Conservation (phyloP, 2,113 vertebrate genomes). For the Fregata magnificens region DNA sequence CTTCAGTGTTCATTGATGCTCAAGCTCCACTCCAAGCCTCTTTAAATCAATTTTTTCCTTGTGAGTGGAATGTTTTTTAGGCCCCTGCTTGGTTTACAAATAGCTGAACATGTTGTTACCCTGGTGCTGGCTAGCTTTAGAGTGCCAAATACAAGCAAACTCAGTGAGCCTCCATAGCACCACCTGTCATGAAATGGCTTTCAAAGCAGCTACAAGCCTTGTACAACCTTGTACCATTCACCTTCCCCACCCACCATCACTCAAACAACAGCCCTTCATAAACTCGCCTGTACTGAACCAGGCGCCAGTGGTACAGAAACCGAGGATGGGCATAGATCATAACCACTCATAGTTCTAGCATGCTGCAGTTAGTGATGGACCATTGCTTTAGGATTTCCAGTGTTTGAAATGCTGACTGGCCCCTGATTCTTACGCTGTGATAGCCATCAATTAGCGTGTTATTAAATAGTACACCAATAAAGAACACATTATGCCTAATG, state of each 20-base stretch:
- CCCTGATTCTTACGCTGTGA: not conserved
- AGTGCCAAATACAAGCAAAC: conserved; percentile 75
- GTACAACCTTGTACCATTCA: conserved; percentile 57
- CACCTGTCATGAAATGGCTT: conserved; percentile 80
- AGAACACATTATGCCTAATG: conserved; percentile 70
- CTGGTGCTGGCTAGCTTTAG: conserved; percentile 80
- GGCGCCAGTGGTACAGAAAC: not conserved
- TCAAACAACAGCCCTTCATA: conserved; percentile 26
- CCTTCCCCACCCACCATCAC: conserved; percentile 40
- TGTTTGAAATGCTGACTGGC: not conserved
- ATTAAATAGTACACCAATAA: conserved; percentile 65
- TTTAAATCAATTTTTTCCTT: conserved; percentile 84
- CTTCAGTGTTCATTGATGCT: conserved; percentile 83
- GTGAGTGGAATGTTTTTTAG: conserved; percentile 83
- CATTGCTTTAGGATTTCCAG: conserved; percentile 2
- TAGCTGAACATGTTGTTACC: conserved; percentile 85
- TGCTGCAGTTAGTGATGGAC: not conserved
- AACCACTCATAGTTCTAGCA: not conserved
- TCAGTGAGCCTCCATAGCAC: conserved; percentile 79
- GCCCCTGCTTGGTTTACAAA: conserved; percentile 91
- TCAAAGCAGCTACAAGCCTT: conserved; percentile 41
- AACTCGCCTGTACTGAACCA: not conserved
- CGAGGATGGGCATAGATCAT: not conserved
- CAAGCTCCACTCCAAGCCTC: conserved; percentile 79
- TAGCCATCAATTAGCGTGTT: conserved; percentile 58